Evolutionary conservation across 2,113 vertebrate species (phyloP).

Genomic region (Psophia crepitans): DNA sequence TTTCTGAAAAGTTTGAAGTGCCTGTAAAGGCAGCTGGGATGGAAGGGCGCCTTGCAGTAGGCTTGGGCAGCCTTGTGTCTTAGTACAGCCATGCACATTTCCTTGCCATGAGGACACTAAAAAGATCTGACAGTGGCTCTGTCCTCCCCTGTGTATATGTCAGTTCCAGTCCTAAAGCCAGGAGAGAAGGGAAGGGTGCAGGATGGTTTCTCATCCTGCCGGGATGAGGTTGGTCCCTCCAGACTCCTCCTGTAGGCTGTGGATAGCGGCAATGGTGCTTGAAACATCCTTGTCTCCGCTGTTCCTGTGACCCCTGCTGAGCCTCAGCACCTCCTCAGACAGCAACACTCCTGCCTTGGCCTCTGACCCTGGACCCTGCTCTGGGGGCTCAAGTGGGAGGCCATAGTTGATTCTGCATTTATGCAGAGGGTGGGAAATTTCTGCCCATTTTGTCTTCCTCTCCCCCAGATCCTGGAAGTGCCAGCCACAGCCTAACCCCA

Average conservation of each 20-base stretch:
- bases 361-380: not conserved
- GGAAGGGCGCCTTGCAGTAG: not conserved
- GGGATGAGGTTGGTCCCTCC: not conserved
- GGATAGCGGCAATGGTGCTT: not conserved
- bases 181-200: not conserved
- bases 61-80: not conserved
- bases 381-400: not conserved
- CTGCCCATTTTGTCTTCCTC: not conserved
- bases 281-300: not conserved
- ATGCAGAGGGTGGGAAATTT: not conserved
- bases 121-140: not conserved
- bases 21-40: not conserved
- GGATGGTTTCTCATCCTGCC: not conserved
- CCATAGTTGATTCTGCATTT: fast-evolving
- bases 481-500: not conserved
- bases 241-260: not conserved
- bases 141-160: not conserved
- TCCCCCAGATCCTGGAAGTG: not conserved
- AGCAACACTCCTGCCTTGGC: not conserved
- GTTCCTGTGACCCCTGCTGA: not conserved
- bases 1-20: not conserved
- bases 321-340: not conserved
- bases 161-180: not conserved
- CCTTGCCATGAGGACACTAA: not conserved
- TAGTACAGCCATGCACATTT: not conserved